These are phyloP conservation scores for Palythoa heliodiscus DNA, from an alignment of 92 coral and sea anemone species.

Conservation along the genomic window DNA sequence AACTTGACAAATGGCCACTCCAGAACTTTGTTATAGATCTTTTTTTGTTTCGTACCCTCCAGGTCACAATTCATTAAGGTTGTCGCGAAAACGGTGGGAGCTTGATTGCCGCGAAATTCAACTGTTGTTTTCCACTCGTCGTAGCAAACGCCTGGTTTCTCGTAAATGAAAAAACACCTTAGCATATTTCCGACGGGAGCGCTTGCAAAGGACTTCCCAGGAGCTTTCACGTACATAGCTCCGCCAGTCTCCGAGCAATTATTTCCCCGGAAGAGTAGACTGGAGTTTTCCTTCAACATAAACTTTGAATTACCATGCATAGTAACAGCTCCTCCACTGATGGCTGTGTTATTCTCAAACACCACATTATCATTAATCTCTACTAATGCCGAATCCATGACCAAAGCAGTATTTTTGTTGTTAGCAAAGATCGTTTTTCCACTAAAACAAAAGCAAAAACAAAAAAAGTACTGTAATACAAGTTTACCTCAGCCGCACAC, in stretches of 20 bases:
- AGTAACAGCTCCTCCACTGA: conserved; percentile 85
- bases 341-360: conserved; percentile 72
- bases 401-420: conserved; percentile 77
- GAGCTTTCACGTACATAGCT: conserved; percentile 78
- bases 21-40: conserved; percentile 51
- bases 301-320: conserved; percentile 77
- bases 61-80: conserved; percentile 71
- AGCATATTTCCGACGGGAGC: conserved; percentile 59
- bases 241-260: conserved; percentile 74
- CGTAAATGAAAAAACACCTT: conserved; percentile 76
- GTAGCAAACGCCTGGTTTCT: conserved; percentile 29
- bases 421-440: conserved; percentile 38
- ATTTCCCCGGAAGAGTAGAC: conserved; percentile 62
- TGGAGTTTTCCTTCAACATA: conserved; percentile 51
- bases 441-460: conserved; percentile 50
- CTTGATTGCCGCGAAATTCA: conserved; percentile 67
- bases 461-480: neutral
- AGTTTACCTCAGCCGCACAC: no score
- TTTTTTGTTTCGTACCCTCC: conserved; percentile 49
- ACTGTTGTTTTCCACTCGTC: conserved; percentile 66
- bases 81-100: conserved; percentile 79
- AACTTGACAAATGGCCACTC: conserved; percentile 77
- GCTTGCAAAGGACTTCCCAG: conserved; percentile 77
- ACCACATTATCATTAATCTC: conserved; percentile 52
- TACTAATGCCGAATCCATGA: conserved; percentile 65